Base-by-base conservation (phyloP, 1,140 invertebrate genomes). In the Caenorhabditis tropicalis region DNA sequence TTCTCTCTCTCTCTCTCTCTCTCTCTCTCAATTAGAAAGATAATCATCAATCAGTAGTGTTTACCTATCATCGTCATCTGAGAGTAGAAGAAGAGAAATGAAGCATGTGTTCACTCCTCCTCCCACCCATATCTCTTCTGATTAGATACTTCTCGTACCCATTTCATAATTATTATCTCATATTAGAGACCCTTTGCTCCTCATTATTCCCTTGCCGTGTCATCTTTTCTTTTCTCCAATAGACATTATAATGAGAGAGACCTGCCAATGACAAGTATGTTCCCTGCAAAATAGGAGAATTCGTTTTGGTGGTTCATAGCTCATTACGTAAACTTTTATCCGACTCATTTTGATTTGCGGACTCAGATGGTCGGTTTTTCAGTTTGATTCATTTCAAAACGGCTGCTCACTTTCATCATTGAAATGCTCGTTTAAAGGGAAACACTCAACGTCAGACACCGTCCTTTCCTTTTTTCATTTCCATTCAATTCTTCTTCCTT, bases 341-440 rank as follows among this genome's bases (percentile, higher is more conserved):
- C 58, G 58, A 36, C 24, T 65, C 31, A 65, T 36, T 65, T 65
- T 27, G 36, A 74, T 43, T 74, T 43, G 36, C 65, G 36, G 65
- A 43, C 65, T 74, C 65, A 74, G 65, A 74, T 74, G 65, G 65
- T 9, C 5, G 0, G 29, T 46, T 46, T 46, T 36, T 19, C 65
- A 12, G 33, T 74, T 74, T 74, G 6, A n/a, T 12, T 39, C 65
- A 39, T 74, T 74, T 31, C 10, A 21, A 58, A 39, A 74, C 65
- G 65, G 65, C 65, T 74, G 65, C 65, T 74, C 65, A 74, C 65
- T 74, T 74, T 74, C 65, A 74, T 74, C 65, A 74, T 65, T 36
- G 29, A 74, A 74, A 74, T 74, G 65, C 36, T 74, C 65, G n/a
- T 15, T 43, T 74, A 74, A 46, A 56, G 36, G 19, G 65, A 74